Conservation (phyloP, 2,797 vertebrate species). For the Psittacula echo region DNA sequence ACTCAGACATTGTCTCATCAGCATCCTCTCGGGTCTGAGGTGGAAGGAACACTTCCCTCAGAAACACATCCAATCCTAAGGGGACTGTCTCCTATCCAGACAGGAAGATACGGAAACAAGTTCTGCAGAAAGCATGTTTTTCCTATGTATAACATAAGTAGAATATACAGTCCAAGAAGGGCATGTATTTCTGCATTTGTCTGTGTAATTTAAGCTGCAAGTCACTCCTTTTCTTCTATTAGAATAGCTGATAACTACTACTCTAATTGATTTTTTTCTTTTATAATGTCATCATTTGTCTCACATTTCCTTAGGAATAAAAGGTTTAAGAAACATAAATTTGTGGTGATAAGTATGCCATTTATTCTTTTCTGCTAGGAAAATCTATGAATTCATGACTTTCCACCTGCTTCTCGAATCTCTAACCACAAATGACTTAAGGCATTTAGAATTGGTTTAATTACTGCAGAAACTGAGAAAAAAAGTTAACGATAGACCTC, state of each 20-base stretch:
- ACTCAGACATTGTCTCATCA: conserved; percentile 31
- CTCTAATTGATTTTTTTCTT: not conserved
- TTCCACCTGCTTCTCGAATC: not conserved
- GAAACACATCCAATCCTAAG: not conserved
- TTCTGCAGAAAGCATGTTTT: not conserved
- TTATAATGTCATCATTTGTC: not conserved
- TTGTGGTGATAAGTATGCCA: not conserved
- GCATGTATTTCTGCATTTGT: not conserved
- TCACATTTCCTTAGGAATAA: not conserved
- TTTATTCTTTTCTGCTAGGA: not conserved
- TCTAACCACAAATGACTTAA: not conserved
- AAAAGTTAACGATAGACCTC: not conserved
- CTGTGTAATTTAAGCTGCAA: not conserved
- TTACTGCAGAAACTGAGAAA: not conserved
- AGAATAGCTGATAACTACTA: not conserved
- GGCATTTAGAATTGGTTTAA: not conserved
- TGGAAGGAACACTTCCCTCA: not conserved
- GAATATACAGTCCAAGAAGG: not conserved
- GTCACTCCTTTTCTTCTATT: not conserved
- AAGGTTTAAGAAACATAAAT: not conserved
- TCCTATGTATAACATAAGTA: rapidly evolving
- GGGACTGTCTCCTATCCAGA: not conserved
- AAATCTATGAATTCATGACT: not conserved
- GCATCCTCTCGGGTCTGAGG: not conserved
- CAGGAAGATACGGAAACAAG: not conserved